A percentile compares a stretch with the other conserved stretches of the same genome.
These are phyloP conservation scores for Microtus obscurus DNA, from an alignment of 2,797 vertebrate genomes.

Conservation along the genomic window DNA sequence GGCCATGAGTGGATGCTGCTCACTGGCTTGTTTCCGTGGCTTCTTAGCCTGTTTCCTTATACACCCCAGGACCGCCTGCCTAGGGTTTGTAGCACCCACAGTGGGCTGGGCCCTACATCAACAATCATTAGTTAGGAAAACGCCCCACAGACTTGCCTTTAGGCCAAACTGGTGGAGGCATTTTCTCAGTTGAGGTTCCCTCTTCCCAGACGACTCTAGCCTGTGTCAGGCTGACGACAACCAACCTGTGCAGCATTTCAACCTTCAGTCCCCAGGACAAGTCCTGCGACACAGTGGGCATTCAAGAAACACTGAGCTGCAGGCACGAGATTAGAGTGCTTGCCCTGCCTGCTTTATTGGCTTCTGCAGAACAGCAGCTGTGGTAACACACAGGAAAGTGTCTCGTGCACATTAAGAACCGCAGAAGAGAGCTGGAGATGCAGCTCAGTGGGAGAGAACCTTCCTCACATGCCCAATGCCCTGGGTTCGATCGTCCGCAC, in stretches of 20 bases:
- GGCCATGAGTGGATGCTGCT: too few species aligned
- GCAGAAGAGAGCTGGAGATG: not conserved
- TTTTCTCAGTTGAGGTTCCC: not conserved
- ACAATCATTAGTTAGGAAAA: not conserved
- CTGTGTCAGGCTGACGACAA: not conserved
- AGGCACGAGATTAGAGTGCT: rapidly evolving
- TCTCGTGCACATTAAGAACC: not conserved
- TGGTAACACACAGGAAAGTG: not conserved
- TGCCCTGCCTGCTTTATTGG: not conserved
- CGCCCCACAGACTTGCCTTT: not conserved
- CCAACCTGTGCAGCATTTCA: not conserved
- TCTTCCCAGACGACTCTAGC: not conserved
- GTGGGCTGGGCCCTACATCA: not conserved
- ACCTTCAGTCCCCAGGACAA: not conserved
- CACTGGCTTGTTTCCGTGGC: not conserved
- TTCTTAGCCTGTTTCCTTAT: not conserved
- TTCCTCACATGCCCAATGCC: not conserved
- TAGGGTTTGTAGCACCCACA: not conserved
- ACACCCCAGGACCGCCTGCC: not conserved
- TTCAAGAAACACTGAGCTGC: not conserved
- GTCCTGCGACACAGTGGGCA: not conserved
- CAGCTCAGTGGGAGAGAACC: not conserved
- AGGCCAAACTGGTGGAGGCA: not conserved
- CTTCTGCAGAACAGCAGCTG: not conserved
- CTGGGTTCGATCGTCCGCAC: not conserved